Evolutionary conservation across 2,888 invertebrate species (phyloP).

Genomic region (Folsomia candida): DNA sequence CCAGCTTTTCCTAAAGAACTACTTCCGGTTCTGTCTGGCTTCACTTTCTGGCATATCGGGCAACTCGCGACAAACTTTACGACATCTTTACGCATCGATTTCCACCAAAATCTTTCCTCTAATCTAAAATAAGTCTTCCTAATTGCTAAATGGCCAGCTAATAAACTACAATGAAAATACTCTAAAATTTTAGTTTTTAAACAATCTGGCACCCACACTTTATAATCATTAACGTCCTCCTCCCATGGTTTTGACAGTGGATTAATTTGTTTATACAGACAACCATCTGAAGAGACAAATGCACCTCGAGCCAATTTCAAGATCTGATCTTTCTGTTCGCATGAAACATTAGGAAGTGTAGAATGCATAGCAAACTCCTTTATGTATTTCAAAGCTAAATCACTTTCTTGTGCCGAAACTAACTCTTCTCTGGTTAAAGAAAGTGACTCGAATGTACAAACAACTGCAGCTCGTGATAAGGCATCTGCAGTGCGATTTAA

Average conservation of each 20-base stretch:
- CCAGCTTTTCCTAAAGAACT: background rate
- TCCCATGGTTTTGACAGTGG: conserved; percentile 29
- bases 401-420: conserved; percentile 54
- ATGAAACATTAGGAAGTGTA: conserved; percentile 1
- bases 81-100: conserved; percentile 19
- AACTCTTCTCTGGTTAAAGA: no score
- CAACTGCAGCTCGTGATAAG: no score
- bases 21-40: conserved; percentile 3
- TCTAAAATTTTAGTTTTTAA: conserved; percentile 15
- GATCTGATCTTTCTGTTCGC: conserved; percentile 5
- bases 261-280: conserved; percentile 22
- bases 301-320: background rate
- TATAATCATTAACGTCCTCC: conserved; percentile 15
- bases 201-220: conserved; percentile 26
- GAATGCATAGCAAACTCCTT: conserved; percentile 43
- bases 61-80: conserved; percentile 19
- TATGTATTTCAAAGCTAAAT: conserved; percentile 53
- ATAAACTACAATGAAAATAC: conserved; percentile 23
- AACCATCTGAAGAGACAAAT: conserved; percentile 9
- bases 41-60: conserved; percentile 23
- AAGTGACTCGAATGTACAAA: no score
- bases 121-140: no score
- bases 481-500: conserved; percentile 56
- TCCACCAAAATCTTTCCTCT: no score
- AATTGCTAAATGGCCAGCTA: no score